Evolutionary conservation across 2,888 invertebrate species (phyloP), one percentile per base, ranked within the genome.

Genomic region (Tachina fera): DNA sequence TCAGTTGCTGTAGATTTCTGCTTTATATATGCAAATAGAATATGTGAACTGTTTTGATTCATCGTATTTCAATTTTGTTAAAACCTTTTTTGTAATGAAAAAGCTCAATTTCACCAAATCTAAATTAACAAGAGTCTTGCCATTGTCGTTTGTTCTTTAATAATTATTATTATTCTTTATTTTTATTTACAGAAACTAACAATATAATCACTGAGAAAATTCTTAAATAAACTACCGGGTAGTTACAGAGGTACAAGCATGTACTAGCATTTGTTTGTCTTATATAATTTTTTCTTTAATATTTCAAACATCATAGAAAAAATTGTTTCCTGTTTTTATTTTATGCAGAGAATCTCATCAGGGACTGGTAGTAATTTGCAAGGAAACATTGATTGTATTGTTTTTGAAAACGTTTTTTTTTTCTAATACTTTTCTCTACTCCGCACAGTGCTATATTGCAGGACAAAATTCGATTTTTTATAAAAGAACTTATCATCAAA

Each of bases 281-380:
- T 47, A 13, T 47, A 60, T 43, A 31, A 45, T 11, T n/a, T 77
- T 51, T 31, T 39, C 65, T 80, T 45, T 16, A 74, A 58, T 65
- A 65, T 53, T 53, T 49, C 11, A 53, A 14, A 58, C 41, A 16
- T 53, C 61, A 31, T 43, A 19, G 3, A 68, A 63, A 51, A 75
- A 61, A 76, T 65, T 31, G 60, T 71, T 76, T 86, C 47, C 75
- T 83, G 47, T 43, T 79, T 63, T 72, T 68, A 22, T 67, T 47
- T 63, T 77, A 31, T 67, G 39, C 61, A 39, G 68, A n/a, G 72
- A 53, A 78, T 68, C 47, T 72, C 80, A 72, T 67, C 67, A 56
- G 76, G 31, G 71, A 76, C 51, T 71, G 72, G 43, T 77, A 47
- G 49, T 72, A 47, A 56, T 11, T 19, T 31, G 14, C 19, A 2